A percentile compares a stretch with the other conserved stretches of the same genome.
These are phyloP conservation scores for Ascaphus truei DNA, from an alignment of 2,113 vertebrate species.

Conservation along the genomic window DNA sequence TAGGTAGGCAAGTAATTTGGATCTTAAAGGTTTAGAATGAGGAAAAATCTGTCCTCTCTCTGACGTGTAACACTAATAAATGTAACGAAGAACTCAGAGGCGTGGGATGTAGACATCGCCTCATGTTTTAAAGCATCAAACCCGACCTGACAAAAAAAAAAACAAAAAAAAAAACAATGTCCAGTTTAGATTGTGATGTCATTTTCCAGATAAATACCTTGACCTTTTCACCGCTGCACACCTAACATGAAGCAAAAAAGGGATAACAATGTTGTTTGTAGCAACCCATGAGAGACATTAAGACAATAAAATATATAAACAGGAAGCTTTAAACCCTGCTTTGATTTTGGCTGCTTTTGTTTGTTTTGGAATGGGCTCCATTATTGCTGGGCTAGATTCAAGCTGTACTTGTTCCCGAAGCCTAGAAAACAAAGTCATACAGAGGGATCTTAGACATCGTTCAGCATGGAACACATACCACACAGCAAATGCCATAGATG, in stretches of 20 bases:
- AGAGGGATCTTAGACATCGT: conserved; percentile 63
- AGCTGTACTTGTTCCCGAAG: conserved; percentile 93
- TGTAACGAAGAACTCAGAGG: background rate
- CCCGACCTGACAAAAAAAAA: background rate
- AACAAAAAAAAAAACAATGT: background rate
- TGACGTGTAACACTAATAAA: background rate
- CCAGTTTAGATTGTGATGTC: background rate
- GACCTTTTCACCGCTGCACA: background rate
- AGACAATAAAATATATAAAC: conserved; percentile 78
- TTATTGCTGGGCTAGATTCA: conserved; percentile 83
- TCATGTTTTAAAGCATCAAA: background rate
- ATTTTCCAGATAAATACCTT: background rate
- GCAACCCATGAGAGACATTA: conserved; percentile 78
- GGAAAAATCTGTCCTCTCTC: background rate
- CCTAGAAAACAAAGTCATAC: conserved; percentile 84
- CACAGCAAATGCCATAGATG: conserved; percentile 45
- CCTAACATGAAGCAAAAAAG: conserved; percentile 47
- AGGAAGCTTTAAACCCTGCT: conserved; percentile 76
- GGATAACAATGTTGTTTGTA: conserved; percentile 72
- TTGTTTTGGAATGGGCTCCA: conserved; percentile 92
- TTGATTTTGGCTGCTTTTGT: conserved; percentile 73
- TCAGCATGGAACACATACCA: conserved; percentile 40
- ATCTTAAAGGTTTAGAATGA: background rate
- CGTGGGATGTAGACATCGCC: background rate
- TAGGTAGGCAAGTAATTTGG: too few relatives aligned